Evolutionary conservation across 2,888 invertebrate species (phyloP), one percentile per base, ranked within the genome.

Genomic region (Nephrotoma flavescens): DNA sequence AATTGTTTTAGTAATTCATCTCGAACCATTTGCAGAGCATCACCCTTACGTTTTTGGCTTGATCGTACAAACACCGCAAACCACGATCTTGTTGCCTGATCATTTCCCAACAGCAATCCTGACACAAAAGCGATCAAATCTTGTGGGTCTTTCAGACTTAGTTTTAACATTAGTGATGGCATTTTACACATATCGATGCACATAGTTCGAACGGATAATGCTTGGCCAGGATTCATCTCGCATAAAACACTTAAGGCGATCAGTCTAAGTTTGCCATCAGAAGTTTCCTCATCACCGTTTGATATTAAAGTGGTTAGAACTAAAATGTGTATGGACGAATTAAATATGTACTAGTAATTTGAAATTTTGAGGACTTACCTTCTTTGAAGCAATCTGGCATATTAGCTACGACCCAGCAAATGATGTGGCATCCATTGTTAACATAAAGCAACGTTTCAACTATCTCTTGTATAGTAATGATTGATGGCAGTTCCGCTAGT

Each of bases 371-470:
- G 7, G 15, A 57, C 9, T 84, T n/a, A 96, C 96, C 96, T 94
- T 98, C 98, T 89, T 95, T 94, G 90, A 98, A 97, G 89, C 96
- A 96, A 90, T 98, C 98, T 0, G 98, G 98, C 92, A 97, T 96
- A 91, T 99, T 99, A 0, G 98, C 97, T 1, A 98, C 96, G 88
- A 98, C 93, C 92, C 98, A 95, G 89, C 97, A 97, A 89, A 98
- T 96, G 87, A 99, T 96, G 88, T 95, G 94, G 11, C 97, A 95
- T 0, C 98, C 98, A 92, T 97, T 96, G 89, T 96, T 96, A 0
- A 98, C 96, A 92, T 97, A 96, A 1, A 99, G 92, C 31, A 99
- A 91, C 0, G 97, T 96, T 92, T 99, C 98, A 6, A 96, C 94
- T 87, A 96, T 93, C 88, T 96, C 97, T 88, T 95, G 93, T 86